These are phyloP conservation scores for Ophioninae sp. DNA, from an alignment of 2,888 invertebrate genomes.

Conservation along the genomic window DNA sequence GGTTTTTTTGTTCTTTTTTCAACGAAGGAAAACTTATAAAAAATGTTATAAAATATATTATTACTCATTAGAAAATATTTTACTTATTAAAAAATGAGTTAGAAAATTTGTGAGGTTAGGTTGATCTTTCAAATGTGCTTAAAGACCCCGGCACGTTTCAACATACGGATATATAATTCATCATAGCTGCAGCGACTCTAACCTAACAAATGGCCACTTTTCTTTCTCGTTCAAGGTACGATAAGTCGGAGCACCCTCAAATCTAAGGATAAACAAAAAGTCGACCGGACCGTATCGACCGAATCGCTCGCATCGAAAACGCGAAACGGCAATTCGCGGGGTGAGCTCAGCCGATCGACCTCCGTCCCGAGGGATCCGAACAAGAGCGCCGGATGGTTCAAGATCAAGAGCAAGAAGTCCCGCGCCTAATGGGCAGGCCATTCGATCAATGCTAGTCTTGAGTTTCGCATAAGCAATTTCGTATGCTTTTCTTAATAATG, in stretches of 20 bases:
- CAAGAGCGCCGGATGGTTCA: constrained; percentile 89
- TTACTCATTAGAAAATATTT: too few species aligned
- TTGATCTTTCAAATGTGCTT: too few species aligned
- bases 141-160: too few species aligned
- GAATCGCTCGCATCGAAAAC: constrained; percentile 84
- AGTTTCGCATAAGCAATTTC: constrained; percentile 75
- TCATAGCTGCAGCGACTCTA: background rate
- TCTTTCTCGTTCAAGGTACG: constrained; percentile 70
- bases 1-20: too few species aligned
- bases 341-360: constrained; percentile 85
- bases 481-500: constrained; percentile 37
- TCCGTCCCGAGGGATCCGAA: constrained; percentile 88
- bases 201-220: background rate
- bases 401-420: constrained; percentile 83
- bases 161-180: background rate
- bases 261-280: constrained; percentile 79
- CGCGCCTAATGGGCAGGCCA: constrained; percentile 78
- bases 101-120: too few species aligned
- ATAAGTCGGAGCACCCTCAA: constrained; percentile 79
- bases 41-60: too few species aligned
- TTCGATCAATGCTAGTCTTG: constrained; percentile 80
- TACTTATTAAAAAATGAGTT: too few species aligned
- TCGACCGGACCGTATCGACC: constrained; percentile 82
- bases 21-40: too few species aligned
- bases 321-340: constrained; percentile 75